Evolutionary conservation across 2,113 vertebrate species (phyloP), one percentile per base, ranked within the genome.

Genomic region (Neogobius melanostomus): DNA sequence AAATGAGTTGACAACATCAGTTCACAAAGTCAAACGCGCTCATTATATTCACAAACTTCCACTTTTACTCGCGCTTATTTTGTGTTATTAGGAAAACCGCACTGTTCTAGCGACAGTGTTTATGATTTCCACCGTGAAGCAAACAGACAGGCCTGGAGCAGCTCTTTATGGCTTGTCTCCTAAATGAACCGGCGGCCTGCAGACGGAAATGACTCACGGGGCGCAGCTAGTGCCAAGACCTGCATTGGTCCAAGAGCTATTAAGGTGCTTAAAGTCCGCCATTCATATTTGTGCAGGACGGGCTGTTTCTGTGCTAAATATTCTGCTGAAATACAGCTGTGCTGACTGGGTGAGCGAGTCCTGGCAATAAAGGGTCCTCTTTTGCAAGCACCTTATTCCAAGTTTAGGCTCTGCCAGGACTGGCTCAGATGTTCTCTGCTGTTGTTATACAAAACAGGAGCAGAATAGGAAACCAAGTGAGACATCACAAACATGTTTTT

Each of bases 141-240:
- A 88, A 85, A 71, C 48, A 66, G 61, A 82, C 64, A 70, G 63
- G 74, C 75, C 73, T 65, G 61, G 83, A 77, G 74, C 81, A 83
- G 74, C 73, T 80, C 85, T 90, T 91, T 91, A 91, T 87, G 87
- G 77, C 89, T 88, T 17, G 80, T 87, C 88, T 87, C 82, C 82
- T 87, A 91, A 91, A 92, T 87, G 83, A 84, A 91, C 84, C 81
- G 76, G 81, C 72, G 85, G 88, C 86, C 80, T 79, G 84, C 82
- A 84, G 89, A 92, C 76, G 85, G 85, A 92, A 88, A 92, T 93
- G 92, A 92, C 90, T 92, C 92, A 92, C 83, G 74, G 82, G 45
- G 81, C 65, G 16, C 45, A 66, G 48, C 45, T 43, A 48, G 79
- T 92, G 91, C 91, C 92, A 92, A 92, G 83, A 90, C 72, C 81